These are phyloP conservation scores for Amphipyra tragopoginis DNA, from an alignment of 2,888 invertebrate species.

Conservation along the genomic window DNA sequence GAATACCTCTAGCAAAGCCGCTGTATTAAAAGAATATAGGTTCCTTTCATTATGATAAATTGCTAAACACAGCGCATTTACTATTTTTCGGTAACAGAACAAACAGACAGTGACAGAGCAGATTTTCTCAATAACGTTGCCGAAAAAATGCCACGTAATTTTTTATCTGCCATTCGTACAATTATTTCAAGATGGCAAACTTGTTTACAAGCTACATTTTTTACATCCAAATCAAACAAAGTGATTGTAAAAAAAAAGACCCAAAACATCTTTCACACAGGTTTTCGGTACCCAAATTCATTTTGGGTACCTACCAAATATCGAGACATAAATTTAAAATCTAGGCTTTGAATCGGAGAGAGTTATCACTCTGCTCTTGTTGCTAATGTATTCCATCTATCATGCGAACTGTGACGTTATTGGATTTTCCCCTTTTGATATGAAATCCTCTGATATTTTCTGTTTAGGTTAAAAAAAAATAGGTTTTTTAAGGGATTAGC, in stretches of 20 bases:
- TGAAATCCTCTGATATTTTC: constrained; percentile 41
- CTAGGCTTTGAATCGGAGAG: constrained; percentile 54
- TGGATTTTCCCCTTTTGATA: constrained; percentile 74
- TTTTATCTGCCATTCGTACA: too few species aligned
- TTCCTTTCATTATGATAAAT: too few species aligned
- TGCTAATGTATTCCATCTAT: constrained; percentile 81
- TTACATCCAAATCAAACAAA: background rate
- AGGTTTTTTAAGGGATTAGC: too few species aligned
- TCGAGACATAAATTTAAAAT: constrained; percentile 54
- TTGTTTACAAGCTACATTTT: background rate
- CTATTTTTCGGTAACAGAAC: too few species aligned
- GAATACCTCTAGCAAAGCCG: too few species aligned
- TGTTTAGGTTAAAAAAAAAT: background rate
- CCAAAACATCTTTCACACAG: background rate
- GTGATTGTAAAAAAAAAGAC: too few species aligned
- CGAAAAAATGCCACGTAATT: too few species aligned
- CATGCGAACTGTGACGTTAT: constrained; percentile 73
- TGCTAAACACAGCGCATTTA: too few species aligned
- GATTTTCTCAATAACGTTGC: too few species aligned
- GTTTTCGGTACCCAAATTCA: constrained; percentile 14
- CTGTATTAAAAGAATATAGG: too few species aligned
- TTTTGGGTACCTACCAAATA: constrained; percentile 21
- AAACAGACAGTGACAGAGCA: too few species aligned
- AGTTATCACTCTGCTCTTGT: constrained; percentile 67
- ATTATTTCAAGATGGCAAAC: too few species aligned